Percentiles rank a stretch among this genome's conserved stretches.
These are phyloP conservation scores for Tenodera sinensis DNA, from an alignment of 2,888 invertebrate species.

Conservation along the genomic window DNA sequence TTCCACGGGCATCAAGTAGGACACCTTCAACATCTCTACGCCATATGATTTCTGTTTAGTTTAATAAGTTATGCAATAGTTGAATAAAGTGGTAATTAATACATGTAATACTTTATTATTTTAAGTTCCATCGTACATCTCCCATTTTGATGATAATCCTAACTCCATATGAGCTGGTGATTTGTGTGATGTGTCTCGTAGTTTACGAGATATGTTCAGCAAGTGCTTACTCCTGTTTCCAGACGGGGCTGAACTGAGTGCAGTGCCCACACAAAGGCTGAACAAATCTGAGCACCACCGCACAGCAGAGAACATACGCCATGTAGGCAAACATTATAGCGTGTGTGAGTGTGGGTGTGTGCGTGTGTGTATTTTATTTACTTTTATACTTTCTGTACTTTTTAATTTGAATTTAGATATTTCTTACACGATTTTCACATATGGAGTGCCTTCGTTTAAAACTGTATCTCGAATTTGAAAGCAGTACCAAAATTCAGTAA, in stretches of 20 bases:
- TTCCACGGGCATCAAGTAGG: too few species aligned
- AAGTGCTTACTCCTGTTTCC: neutral
- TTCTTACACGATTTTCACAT: neutral
- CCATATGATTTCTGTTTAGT: neutral
- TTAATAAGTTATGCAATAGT: neutral
- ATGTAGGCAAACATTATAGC: neutral
- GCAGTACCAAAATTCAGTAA: too few species aligned
- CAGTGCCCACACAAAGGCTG: neutral
- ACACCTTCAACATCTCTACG: neutral
- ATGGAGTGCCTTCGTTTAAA: slow-evolving; percentile 2
- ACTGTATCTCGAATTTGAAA: neutral
- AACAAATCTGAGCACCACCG: neutral
- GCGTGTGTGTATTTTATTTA: slow-evolving; percentile 9
- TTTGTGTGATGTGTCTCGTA: neutral
- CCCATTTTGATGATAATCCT: neutral
- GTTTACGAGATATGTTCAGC: neutral
- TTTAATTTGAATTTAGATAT: neutral
- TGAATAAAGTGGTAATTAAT: neutral
- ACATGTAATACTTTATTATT: neutral
- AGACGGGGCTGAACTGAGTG: neutral
- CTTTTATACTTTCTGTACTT: neutral
- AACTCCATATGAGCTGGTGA: too few species aligned
- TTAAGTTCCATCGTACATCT: neutral
- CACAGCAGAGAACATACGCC: neutral
- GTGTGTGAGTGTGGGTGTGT: slow-evolving; percentile 12